Evolutionary conservation across 2,797 vertebrate genomes (phyloP).

Genomic region (Peromyscus melanophrys): DNA sequence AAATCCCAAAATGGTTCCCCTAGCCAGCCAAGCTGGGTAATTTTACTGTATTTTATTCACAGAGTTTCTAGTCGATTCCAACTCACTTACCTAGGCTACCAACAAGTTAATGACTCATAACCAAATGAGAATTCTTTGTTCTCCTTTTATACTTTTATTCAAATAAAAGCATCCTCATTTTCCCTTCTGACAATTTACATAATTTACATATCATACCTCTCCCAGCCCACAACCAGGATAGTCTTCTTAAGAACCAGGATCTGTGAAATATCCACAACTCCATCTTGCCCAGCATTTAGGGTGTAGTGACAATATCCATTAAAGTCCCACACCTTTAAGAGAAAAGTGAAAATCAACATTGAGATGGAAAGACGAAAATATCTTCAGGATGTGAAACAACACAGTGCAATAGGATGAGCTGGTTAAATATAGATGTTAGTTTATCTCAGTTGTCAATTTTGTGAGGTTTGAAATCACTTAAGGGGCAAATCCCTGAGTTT

Average conservation of each 20-base stretch:
- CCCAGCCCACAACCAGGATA: conserved; percentile 88
- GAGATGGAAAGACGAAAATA: conserved; percentile 37
- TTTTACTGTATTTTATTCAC: conserved; percentile 10
- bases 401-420: neutral
- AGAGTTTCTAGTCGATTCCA: conserved; percentile 46
- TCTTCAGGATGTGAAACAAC: neutral
- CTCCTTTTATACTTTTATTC: conserved; percentile 58
- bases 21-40: neutral
- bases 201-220: conserved; percentile 86
- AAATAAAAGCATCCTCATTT: conserved; percentile 44
- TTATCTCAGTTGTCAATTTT: neutral
- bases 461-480: neutral
- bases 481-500: neutral
- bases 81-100: neutral
- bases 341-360: conserved; percentile 61
- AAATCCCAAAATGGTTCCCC: neutral
- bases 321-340: conserved; percentile 92
- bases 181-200: neutral
- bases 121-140: conserved; percentile 22
- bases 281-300: conserved; percentile 88
- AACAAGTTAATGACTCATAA: conserved; percentile 62
- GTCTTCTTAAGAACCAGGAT: conserved; percentile 90
- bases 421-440: neutral
- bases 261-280: conserved; percentile 88
- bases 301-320: conserved; percentile 91